Base-by-base conservation (phyloP, 2,797 vertebrate species). In the Brotula barbata region DNA sequence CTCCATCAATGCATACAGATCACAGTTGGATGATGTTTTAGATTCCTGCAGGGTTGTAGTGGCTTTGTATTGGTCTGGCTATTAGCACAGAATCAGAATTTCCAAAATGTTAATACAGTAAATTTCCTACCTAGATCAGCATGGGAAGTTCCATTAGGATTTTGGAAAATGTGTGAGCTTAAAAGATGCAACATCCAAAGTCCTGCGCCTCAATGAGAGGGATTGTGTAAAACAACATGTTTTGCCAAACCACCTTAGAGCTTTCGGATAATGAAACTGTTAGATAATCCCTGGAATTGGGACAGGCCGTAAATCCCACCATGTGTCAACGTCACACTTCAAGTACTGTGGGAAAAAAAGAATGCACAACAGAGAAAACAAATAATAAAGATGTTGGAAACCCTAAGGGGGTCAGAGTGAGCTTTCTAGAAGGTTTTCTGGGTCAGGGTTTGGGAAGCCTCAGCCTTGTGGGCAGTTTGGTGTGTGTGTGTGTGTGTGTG, bases 281-380 rank as follows among this genome's bases (percentile, higher is more conserved):
- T 77, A 47, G 77, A 84, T 90, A 87, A 88, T 88, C 87, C 81
- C 59, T 78, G 79, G 80, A 86, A 80, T 52, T 85, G 79, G 82
- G 82, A 79, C 86, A 83, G 65, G 36, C 62, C 42, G 57, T 88
- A 90, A 39, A 88, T 89, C 87, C 74, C 25, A 51, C n/a, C 20
- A 3, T 17, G 50, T 19, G 56, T 55, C 53, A 47, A 63, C 25
- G 34, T 51, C 73, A 63, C 23, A 73, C 39, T 48, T 47, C 13
- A 7, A 23, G 43, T 37, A 46, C 6, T 55, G 37, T 39, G 54
- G 62, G 42, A 37, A 64, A 71, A 44, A 70, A 69, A 71, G n/a
- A 64, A 4, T 7, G 28, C 10, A 51, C 19, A 61, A 48, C 39
- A 55, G 71, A n/a, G n/a, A n/a, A n/a, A 54, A 56, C 34, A 71